Evolutionary conservation across 2,113 vertebrate genomes (phyloP), one percentile per base, ranked within the genome.

Genomic region (Desmodus rotundus): DNA sequence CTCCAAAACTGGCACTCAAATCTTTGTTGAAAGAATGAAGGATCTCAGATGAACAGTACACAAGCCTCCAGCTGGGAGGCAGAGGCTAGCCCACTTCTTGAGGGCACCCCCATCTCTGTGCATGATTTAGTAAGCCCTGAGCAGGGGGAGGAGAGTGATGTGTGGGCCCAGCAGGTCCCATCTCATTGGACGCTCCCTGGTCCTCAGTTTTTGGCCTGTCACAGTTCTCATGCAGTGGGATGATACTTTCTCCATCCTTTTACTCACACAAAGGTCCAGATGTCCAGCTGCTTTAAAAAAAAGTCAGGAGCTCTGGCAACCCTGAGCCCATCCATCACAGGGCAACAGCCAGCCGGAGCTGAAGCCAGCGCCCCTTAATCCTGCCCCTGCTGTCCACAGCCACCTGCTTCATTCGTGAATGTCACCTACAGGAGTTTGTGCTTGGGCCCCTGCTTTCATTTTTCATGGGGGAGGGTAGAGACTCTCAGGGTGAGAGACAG

Each of bases 221-320:
- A 56, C 43, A 86, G 13, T 84, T 73, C 36, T 89, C 63, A 90
- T 52, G 67, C 94, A 63, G 3, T 52, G 31, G 63, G 80, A 87
- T 87, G 52, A 89, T 82, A 24, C 33, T 56, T 31, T 38, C 24
- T 41, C 38, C 63, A 77, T 36, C 52, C 36, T 68, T 63, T 52
- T 52, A 84, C 36, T 36, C 83, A 93, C 20, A 54, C 43, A 74
- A 77, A 92, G 38, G 45, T 77, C 73, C 84, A 95, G 84, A 52
- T 81, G 70, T 70, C 65, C 80, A 81, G 84, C 65, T 95, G 84
- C 43, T 91, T 56, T 52, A 73, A 68, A 63, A 70, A 73, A 63
- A 83, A 78, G 3, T 41, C 24, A 16, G 47, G 41, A n/a, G 47
- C 63, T 81, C 78, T 52, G 41, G 65, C 65, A 73, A 50, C 33